phyloP scores from a whole-genome alignment of 1,140 invertebrate species.

The Thereuonema tuberculata region DNA sequence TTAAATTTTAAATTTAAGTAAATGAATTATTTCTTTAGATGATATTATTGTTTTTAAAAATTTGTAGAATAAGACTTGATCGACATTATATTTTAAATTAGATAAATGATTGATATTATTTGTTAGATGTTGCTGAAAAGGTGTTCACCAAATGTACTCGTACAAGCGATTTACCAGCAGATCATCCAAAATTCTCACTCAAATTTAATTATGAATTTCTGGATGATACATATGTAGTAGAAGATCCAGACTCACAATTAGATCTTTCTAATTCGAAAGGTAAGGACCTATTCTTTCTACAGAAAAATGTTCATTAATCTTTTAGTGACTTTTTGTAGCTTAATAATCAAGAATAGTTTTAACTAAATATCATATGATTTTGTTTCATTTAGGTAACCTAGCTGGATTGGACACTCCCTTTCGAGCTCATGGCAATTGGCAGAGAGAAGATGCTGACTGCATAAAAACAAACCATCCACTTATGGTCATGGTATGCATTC shows the following conservation, averaged over 20 bases:
- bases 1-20: too few relatives aligned
- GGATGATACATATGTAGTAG: slow-evolving; percentile 35
- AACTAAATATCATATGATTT: neutral
- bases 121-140: slow-evolving; percentile 34
- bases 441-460: slow-evolving; percentile 19
- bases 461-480: slow-evolving; percentile 40
- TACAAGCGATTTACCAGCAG: slow-evolving; percentile 28
- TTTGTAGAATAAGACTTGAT: too few relatives aligned
- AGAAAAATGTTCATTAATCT: neutral
- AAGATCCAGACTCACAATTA: slow-evolving; percentile 15
- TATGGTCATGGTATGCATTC: slow-evolving; percentile 37
- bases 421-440: neutral
- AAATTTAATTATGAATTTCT: slow-evolving; percentile 39
- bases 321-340: neutral
- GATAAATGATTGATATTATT: neutral
- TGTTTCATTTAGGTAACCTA: neutral
- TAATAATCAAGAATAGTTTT: neutral
- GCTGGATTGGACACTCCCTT: neutral
- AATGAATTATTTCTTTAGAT: too few relatives aligned
- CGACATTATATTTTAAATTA: too few relatives aligned
- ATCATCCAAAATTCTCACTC: slow-evolving; percentile 28
- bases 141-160: slow-evolving; percentile 35
- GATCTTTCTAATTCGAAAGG: neutral
- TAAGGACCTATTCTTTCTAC: neutral
- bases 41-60: too few relatives aligned